Evolutionary conservation across 2,797 vertebrate species (phyloP), one percentile per base, ranked within the genome.

Genomic region (Stomatorhinus walkeri): DNA sequence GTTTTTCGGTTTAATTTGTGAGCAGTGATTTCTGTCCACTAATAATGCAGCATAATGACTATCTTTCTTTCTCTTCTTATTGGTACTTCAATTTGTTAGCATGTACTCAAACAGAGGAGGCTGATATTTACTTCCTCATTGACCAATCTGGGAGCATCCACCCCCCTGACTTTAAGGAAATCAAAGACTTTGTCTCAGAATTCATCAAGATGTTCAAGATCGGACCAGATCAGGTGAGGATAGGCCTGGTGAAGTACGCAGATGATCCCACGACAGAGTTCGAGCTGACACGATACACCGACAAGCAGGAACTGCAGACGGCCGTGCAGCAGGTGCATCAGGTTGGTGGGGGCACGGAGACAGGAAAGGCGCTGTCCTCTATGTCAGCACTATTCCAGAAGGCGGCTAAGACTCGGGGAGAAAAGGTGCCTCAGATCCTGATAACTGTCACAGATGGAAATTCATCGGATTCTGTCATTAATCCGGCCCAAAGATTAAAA

Each of bases 121-220:
- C 96, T 0, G 97, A 97, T 87, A 96, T 97, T 88, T 97, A 95
- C 94, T 98, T 98, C 92, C 93, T 98, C 24, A 93, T 97, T 0
- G 97, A 97, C 92, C 95, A 96, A 0, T 98, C 97, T 0, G 94
- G 93, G 48, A 97, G 96, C 90, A 97, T 97, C 87, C 0, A 54
- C 0, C 91, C 91, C 0, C 0, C 81, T 0, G 94, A 97, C 91
- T 97, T 98, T 87, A 0, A 89, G 0, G 96, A 97, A 89, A 96
- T 97, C 94, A 97, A 97, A 92, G 93, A 87, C 7, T 98, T 98
- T 91, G 95, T 97, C 91, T 91, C 90, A 0, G 95, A 96, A 87
- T 93, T 96, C 85, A 89, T 96, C 7, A 64, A 89, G 0, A 93
- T 93, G 85, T 97, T 97, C 90, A 94, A 90, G 2, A 92, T 97